Base-by-base conservation (phyloP, 2,797 vertebrate genomes). In the Lutjanus argentimaculatus region DNA sequence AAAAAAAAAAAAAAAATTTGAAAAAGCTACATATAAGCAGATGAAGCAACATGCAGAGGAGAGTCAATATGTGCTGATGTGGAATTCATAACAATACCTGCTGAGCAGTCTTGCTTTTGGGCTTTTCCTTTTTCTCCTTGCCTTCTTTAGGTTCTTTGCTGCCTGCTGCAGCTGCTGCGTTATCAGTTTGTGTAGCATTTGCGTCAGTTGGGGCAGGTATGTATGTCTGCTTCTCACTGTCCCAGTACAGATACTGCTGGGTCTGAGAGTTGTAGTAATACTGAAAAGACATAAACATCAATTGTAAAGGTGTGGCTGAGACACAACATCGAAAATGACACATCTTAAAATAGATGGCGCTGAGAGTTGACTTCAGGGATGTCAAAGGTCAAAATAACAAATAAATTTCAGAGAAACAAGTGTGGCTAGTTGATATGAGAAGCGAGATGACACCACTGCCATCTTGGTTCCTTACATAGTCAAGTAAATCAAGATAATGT, bases 221-320 rank as follows among this genome's bases (percentile, higher is more conserved):
- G 0, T 99, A 99, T 0, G 97, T 96, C 90, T 99, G 97, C 71
- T 99, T 99, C 66, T 99, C 98, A 1, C 95, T 96, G 88, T 99
- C 98, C 99, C 99, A 99, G 93, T 99, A 99, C 51, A 99, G 94
- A 90, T 99, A 99, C 88, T 99, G 98, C 92, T 99, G 99, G 3
- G 98, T 99, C 92, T 98, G 96, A 68, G 98, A 96, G 90, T 99
- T 99, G 95, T 99, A 99, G 94, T 98, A 99, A 92, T 99, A 99
- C 99, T 99, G 91, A 58, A 88, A 81, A 12, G 22, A 48, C 1
- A 73, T 10, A 40, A 69, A 79, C 2, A 48, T 14, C 4, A 6
- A 36, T 36, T 36, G 6, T 36, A 3, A 36, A 36, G 30, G 30
- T 36, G 30, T 36, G 30, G 30, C 30, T 36, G 30, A 4, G 30